Evolutionary conservation across 1,140 invertebrate genomes (phyloP), one percentile per base, ranked within the genome.

Genomic region (Temnothorax curvispinosus): DNA sequence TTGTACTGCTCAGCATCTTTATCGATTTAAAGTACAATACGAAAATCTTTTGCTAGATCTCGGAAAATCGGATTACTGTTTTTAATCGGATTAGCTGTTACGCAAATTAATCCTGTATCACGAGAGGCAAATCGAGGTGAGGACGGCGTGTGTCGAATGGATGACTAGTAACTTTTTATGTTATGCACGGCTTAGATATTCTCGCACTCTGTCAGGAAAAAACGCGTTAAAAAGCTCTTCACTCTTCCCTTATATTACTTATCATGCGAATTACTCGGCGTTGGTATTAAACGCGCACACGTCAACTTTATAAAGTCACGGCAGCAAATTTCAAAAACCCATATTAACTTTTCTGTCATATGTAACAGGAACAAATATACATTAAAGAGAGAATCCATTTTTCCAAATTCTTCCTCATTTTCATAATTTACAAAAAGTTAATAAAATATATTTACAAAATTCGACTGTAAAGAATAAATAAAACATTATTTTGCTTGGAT

Each of bases 91-190:
- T 65, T 35, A 54, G 18, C 18, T 50, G 5, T 62, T 65, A 65
- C 58, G 41, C 11, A 38, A 78, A 78, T 78, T 64, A 65, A 78
- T 78, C 44, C 27, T 1, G 21, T 47, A 35, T 50, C 44, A 5
- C 60, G 21, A 27, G n/a, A 56, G 27, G 15, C 15, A 54, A 75
- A 58, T 27, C 18, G 35, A 27, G 35, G 35, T 44, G 52, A 77
- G 2, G 27, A 47, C 2, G 38, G 72, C 58, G 32, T 32, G 27
- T 32, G 15, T 41, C 35, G 13, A 65, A 47, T 21, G 15, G 21
- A 65, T 78, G 72, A 65, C 60, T 85, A 77, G 82, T 32, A 76
- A 85, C 38, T 85, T 85, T 77, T 75, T 58, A 13, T 41, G 58
- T 85, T 64, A 77, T 65, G 21, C 44, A 35, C n/a, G 56, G 15